Evolutionary conservation across 2,113 vertebrate species (phyloP).

Genomic region (Cyanoliseus patagonus): DNA sequence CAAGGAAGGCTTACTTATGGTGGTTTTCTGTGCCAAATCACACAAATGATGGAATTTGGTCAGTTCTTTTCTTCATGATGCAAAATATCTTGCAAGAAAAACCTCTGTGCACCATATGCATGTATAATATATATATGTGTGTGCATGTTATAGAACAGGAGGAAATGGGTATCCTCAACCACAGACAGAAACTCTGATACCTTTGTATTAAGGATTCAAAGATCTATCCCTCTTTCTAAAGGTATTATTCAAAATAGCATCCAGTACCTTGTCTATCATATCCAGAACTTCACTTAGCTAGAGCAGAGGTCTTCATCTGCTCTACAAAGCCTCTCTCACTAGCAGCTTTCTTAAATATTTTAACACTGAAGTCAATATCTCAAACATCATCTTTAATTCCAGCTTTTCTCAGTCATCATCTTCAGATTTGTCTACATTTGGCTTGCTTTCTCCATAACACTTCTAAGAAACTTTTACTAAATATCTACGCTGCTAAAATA

Average conservation of each 20-base stretch:
- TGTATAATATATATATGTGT: rapidly evolving
- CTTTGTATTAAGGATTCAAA: not conserved
- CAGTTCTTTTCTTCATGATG: not conserved
- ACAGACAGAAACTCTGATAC: not conserved
- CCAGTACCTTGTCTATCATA: not conserved
- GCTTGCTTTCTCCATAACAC: not conserved
- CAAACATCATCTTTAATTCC: not conserved
- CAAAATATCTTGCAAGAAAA: not conserved
- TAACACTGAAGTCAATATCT: not conserved
- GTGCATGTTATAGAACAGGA: rapidly evolving
- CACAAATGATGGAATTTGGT: not conserved
- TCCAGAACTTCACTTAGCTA: not conserved
- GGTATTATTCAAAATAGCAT: not conserved
- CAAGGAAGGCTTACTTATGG: rapidly evolving
- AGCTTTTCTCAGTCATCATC: not conserved
- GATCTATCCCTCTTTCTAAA: not conserved
- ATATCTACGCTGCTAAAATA: not conserved
- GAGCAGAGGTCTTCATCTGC: not conserved
- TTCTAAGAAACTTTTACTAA: not conserved
- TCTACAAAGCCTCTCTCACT: not conserved
- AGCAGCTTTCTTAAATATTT: not conserved
- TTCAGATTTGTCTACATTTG: not conserved
- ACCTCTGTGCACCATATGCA: rapidly evolving
- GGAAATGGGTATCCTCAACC: not conserved
- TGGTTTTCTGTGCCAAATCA: not conserved